A percentile compares a stretch with the other conserved stretches of the same genome.
These are phyloP conservation scores for Ateles fusciceps DNA, from an alignment of 2,797 vertebrate genomes.

Conservation along the genomic window DNA sequence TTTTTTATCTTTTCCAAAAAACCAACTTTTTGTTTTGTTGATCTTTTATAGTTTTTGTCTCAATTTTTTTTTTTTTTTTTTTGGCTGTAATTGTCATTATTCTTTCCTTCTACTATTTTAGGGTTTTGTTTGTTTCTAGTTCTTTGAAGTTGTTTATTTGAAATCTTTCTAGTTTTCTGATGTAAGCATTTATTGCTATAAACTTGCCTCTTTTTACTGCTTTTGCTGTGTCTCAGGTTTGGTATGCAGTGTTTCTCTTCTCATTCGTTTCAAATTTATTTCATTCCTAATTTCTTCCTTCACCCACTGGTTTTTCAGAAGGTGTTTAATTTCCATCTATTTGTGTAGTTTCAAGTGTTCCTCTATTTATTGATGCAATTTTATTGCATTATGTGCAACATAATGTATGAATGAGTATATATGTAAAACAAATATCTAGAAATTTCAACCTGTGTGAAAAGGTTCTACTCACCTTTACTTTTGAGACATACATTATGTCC, in stretches of 20 bases:
- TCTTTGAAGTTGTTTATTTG: not conserved
- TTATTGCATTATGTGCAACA: not conserved
- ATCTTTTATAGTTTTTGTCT: not conserved
- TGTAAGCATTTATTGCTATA: not conserved
- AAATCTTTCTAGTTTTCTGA: not conserved
- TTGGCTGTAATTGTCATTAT: not conserved
- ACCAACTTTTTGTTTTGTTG: not conserved
- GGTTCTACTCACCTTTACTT: not conserved
- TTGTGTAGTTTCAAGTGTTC: not conserved
- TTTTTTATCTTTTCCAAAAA: not conserved
- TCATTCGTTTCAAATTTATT: not conserved
- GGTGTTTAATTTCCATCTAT: not conserved
- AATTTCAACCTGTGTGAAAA: conserved; percentile 8
- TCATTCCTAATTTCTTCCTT: not conserved
- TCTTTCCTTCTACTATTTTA: not conserved
- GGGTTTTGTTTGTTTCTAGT: not conserved
- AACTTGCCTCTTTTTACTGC: no score
- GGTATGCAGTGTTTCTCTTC: not conserved
- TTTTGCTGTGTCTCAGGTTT: not conserved
- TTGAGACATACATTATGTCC: not conserved
- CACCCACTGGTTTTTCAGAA: not conserved
- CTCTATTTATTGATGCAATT: not conserved
- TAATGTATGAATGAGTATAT: not conserved
- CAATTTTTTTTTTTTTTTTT: not conserved
- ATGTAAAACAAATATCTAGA: not conserved